phyloP scores from a whole-genome alignment of 2,888 invertebrate genomes.

The Trissolcus brochymenae region DNA sequence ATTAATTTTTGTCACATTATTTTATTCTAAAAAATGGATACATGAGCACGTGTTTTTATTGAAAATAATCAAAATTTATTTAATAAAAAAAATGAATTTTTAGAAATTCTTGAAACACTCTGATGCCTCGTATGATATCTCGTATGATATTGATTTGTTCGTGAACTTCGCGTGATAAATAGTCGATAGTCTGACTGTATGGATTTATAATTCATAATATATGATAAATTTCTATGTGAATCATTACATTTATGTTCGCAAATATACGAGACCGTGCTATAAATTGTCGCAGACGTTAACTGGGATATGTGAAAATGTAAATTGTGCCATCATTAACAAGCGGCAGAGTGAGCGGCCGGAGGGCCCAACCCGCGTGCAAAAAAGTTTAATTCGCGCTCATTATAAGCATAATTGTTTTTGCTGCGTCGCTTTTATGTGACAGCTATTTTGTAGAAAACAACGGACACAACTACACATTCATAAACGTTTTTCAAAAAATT shows the following conservation, averaged over 20 bases:
- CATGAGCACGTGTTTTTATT: background rate
- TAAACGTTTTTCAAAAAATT: constrained; percentile 5
- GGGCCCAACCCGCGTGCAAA: constrained; percentile 10
- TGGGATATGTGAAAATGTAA: constrained; percentile 40
- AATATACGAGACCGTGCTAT: constrained; percentile 30
- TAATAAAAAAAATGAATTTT: too few species aligned
- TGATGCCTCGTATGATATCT: too few species aligned
- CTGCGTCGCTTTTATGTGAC: constrained; percentile 19
- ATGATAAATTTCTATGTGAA: constrained; percentile 12
- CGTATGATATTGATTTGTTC: background rate
- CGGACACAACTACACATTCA: constrained; percentile 3
- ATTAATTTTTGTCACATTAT: too few species aligned
- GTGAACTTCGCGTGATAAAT: background rate
- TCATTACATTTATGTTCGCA: constrained; percentile 20
- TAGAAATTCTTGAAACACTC: too few species aligned
- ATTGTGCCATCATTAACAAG: constrained; percentile 49
- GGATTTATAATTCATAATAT: too few species aligned
- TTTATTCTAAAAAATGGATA: background rate
- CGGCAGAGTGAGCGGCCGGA: constrained; percentile 19
- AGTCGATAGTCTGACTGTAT: too few species aligned
- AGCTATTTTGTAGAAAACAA: constrained; percentile 5
- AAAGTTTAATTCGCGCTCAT: constrained; percentile 39
- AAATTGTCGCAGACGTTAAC: constrained; percentile 41
- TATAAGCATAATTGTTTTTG: constrained; percentile 31
- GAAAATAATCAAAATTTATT: too few species aligned